phyloP scores from a whole-genome alignment of 2,113 vertebrate species.

The Smithornis capensis region DNA sequence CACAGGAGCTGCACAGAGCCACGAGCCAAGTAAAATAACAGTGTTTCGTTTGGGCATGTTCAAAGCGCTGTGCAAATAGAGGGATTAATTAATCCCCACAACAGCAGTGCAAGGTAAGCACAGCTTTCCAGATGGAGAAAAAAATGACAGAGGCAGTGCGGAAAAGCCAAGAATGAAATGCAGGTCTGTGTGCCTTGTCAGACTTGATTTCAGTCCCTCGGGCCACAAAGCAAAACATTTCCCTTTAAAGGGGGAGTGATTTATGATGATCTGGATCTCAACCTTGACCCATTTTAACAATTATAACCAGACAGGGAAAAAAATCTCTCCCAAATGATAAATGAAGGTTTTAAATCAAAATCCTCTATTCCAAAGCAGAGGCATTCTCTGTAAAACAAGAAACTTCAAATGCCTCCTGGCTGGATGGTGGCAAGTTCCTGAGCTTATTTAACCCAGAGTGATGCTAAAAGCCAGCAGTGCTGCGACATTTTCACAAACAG shows the following conservation, averaged over 20 bases:
- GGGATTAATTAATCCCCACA: conserved; percentile 47
- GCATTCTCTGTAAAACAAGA: background rate
- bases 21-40: background rate
- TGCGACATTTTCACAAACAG: background rate
- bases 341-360: conserved; percentile 9
- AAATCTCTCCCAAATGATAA: background rate
- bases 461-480: background rate
- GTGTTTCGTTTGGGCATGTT: background rate
- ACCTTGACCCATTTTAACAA: conserved; percentile 26
- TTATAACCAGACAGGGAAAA: background rate
- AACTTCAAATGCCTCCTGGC: background rate
- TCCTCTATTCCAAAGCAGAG: background rate
- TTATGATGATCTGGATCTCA: conserved; percentile 8
- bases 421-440: background rate
- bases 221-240: conserved; percentile 10
- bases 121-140: background rate
- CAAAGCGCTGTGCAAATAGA: background rate
- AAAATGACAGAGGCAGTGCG: fast-evolving
- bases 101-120: conserved; percentile 22
- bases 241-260: background rate
- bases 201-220: background rate
- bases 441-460: background rate
- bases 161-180: conserved; percentile 37
- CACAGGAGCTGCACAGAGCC: background rate
- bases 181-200: background rate